phyloP scores from a whole-genome alignment of 2,797 vertebrate genomes.

The Carduelis carduelis region DNA sequence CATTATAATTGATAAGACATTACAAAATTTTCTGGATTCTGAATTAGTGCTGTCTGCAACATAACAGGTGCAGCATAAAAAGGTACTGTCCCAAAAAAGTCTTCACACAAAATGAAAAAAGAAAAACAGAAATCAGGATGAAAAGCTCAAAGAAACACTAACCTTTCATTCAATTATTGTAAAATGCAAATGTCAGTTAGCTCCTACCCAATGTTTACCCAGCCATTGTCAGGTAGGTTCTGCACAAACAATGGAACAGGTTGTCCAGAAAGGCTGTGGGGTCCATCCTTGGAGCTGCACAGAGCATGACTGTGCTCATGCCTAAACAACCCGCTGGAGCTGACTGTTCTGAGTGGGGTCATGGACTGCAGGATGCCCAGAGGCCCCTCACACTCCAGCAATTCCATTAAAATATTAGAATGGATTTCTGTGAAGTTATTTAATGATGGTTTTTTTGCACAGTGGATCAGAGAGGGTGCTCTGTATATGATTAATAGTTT shows the following conservation, averaged over 20 bases:
- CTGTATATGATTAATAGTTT: background rate
- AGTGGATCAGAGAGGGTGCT: background rate
- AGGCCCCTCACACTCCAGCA: background rate
- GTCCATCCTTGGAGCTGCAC: background rate
- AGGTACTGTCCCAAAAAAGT: background rate
- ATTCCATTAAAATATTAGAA: background rate
- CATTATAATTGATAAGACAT: background rate
- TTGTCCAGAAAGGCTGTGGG: background rate
- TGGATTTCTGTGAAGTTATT: background rate
- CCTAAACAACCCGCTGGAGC: background rate
- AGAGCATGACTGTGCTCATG: accelerated
- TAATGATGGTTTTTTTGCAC: background rate
- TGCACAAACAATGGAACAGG: background rate
- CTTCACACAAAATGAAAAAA: background rate
- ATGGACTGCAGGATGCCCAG: background rate
- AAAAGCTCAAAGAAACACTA: background rate
- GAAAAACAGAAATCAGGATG: background rate
- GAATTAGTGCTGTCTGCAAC: background rate
- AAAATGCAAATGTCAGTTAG: background rate
- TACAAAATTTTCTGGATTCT: background rate
- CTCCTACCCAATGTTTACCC: background rate
- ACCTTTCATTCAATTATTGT: background rate
- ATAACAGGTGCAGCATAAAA: background rate
- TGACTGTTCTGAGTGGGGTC: background rate
- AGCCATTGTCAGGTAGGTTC: background rate